Evolutionary conservation across 2,888 invertebrate species (phyloP).

Genomic region (Drosophila stalkeri): DNA sequence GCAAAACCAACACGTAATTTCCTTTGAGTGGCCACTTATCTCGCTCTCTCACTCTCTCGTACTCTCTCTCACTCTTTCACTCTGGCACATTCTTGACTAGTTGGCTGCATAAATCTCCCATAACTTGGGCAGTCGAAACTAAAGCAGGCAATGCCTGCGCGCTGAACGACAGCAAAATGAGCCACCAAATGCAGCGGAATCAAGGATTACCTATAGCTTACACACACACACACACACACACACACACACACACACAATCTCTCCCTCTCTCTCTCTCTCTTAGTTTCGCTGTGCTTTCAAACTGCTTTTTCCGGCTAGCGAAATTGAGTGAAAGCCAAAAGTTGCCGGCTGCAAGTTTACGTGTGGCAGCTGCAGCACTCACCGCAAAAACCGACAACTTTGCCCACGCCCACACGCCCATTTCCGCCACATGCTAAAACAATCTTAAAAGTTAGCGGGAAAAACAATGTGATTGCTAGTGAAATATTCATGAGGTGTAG

Average conservation of each 20-base stretch:
- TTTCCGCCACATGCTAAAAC: slow-evolving; percentile 78
- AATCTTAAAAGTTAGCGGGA: slow-evolving; percentile 80
- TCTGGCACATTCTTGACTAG: slow-evolving; percentile 44
- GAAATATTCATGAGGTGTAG: slow-evolving; percentile 79
- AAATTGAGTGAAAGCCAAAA: slow-evolving; percentile 76
- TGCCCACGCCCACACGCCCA: slow-evolving; percentile 55
- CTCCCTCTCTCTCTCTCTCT: neutral
- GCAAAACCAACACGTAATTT: slow-evolving; percentile 72
- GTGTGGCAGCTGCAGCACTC: slow-evolving; percentile 46
- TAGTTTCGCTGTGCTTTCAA: slow-evolving; percentile 51
- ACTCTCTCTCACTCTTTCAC: slow-evolving; percentile 9
- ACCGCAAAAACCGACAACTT: slow-evolving; percentile 37
- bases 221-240: slow-evolving; percentile 25
- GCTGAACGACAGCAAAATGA: slow-evolving; percentile 59
- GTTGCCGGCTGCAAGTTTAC: slow-evolving; percentile 70
- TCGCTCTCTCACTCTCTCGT: slow-evolving; percentile 8
- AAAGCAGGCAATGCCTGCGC: slow-evolving; percentile 39
- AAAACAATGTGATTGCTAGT: slow-evolving; percentile 82
- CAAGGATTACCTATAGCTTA: slow-evolving; percentile 65
- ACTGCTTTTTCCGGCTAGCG: slow-evolving; percentile 57
- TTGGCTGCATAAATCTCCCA: slow-evolving; percentile 72
- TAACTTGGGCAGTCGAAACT: slow-evolving; percentile 57
- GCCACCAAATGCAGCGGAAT: slow-evolving; percentile 69
- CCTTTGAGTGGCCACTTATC: slow-evolving; percentile 72
- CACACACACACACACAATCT: slow-evolving; percentile 25